Conservation (phyloP, 2,113 vertebrate species). For the Apus apus region DNA sequence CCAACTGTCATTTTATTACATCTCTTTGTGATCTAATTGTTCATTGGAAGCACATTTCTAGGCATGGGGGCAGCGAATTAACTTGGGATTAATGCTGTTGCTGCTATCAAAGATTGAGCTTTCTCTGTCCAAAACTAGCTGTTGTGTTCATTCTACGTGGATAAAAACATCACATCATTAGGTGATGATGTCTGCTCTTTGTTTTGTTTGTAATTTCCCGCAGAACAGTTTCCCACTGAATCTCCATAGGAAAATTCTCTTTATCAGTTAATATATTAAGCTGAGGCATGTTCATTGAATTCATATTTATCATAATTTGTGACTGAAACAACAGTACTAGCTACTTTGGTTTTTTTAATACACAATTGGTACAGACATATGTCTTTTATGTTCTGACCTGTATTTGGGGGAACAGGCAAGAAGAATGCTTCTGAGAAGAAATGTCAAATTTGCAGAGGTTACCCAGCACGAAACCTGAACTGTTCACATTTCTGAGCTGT, state of each 20-base stretch:
- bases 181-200: neutral
- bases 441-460: neutral
- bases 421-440: neutral
- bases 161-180: neutral
- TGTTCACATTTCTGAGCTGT: neutral
- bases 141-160: neutral
- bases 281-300: neutral
- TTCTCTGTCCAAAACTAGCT: neutral
- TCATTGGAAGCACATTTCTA: neutral
- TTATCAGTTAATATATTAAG: neutral
- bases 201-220: neutral
- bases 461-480: neutral
- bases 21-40: constrained; percentile 4
- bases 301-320: neutral
- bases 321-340: neutral
- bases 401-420: neutral
- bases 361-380: fast-evolving
- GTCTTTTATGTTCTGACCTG: neutral
- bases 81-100: neutral
- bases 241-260: neutral
- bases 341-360: neutral
- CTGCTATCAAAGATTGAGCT: neutral
- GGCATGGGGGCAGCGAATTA: too few relatives aligned
- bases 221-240: neutral
- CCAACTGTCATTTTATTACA: neutral